Conservation (phyloP, 2,113 vertebrate species). For the Epinephelus moara region DNA sequence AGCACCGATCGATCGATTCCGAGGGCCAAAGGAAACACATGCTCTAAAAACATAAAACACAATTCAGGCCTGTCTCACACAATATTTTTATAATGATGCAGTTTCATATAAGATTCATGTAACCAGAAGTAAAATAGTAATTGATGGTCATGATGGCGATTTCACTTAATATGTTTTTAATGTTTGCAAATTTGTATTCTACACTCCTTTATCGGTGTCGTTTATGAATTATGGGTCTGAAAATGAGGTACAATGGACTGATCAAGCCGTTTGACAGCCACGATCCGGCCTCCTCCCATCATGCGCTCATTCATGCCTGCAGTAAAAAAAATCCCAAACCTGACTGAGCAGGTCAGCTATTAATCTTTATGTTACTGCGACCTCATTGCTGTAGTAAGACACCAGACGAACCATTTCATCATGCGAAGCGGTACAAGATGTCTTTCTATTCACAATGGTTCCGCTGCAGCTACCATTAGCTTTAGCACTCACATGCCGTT, state of each 20-base stretch:
- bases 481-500: constrained; percentile 72
- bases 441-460: constrained; percentile 2
- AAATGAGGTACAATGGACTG: constrained; percentile 11
- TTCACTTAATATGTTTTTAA: not conserved
- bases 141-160: too few relatives aligned
- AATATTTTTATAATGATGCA: not conserved
- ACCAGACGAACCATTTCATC: fast-evolving
- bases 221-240: not conserved
- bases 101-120: fast-evolving
- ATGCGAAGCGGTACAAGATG: not conserved
- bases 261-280: constrained; percentile 58
- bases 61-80: not conserved
- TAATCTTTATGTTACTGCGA: not conserved
- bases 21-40: constrained; percentile 95
- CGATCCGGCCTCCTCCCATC: constrained; percentile 73
- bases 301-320: constrained; percentile 50
- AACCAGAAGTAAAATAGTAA: not conserved
- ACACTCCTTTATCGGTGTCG: not conserved
- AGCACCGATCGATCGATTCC: constrained; percentile 95
- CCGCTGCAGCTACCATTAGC: constrained; percentile 60
- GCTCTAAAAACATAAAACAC: constrained; percentile 83
- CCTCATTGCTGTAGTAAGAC: fast-evolving
- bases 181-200: not conserved
- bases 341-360: not conserved
- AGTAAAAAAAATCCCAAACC: constrained; percentile 9